Base-by-base conservation (phyloP, 2,888 invertebrate genomes). In the Tortrix viridana region DNA sequence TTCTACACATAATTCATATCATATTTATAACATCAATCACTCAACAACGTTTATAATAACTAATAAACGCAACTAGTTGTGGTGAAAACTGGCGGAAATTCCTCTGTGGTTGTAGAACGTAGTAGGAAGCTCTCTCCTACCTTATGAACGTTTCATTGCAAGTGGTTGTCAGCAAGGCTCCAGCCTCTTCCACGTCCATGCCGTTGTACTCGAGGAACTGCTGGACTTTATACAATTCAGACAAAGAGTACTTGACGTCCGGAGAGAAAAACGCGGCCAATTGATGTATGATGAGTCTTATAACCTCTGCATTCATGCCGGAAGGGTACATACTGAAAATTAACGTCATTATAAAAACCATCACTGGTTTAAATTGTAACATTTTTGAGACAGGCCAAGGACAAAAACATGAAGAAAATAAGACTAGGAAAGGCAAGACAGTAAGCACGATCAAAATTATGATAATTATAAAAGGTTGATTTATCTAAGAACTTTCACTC, bases 61-160 rank as follows among this genome's bases (percentile, higher is more conserved):
- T n/a, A n/a, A n/a, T n/a, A n/a, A n/a, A n/a, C n/a, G n/a, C n/a
- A n/a, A n/a, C n/a, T n/a, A n/a, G n/a, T n/a, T n/a, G n/a, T n/a
- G n/a, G n/a, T n/a, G n/a, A n/a, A n/a, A n/a, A n/a, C n/a, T n/a
- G n/a, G n/a, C n/a, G n/a, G n/a, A n/a, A n/a, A n/a, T n/a, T n/a
- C n/a, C n/a, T n/a, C n/a, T n/a, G n/a, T n/a, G n/a, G n/a, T n/a
- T n/a, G n/a, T n/a, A n/a, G n/a, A n/a, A n/a, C n/a, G n/a, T n/a
- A n/a, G n/a, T n/a, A n/a, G n/a, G n/a, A n/a, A 19, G 7, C 4
- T 3, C 5, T 3, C 5, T 22, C 3, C 19, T 22, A 88, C 88
- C 77, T 84, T 7, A 86, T 64, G 4, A 85, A 47, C 3, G 78
- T 77, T 48, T 87, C 84, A 5, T 80, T 76, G 65, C 89, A 89